Evolutionary conservation across 2,888 invertebrate species (phyloP).

Genomic region (Apoda limacodes): DNA sequence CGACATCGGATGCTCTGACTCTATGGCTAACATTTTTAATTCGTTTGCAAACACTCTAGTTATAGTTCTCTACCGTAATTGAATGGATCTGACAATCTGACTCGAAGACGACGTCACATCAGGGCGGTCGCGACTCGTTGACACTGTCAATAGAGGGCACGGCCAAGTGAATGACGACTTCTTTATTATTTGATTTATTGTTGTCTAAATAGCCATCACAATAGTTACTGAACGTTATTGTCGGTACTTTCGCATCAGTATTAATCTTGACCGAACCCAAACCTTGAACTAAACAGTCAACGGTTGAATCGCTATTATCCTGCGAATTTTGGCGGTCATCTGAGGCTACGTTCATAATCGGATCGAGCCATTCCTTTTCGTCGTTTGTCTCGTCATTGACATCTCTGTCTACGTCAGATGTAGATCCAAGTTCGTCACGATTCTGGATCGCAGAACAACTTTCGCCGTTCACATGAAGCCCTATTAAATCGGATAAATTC

Average conservation of each 20-base stretch:
- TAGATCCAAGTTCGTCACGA: conserved; percentile 36
- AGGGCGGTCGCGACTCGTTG: conserved; percentile 60
- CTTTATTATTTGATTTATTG: conserved; percentile 40
- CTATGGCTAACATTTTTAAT: conserved; percentile 54
- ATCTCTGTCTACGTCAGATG: conserved; percentile 38
- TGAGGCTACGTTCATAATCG: conserved; percentile 55
- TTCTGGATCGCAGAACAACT: conserved; percentile 34
- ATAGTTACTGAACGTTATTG: conserved; percentile 64
- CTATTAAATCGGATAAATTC: conserved; percentile 51
- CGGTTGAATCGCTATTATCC: conserved; percentile 28
- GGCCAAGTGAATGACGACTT: conserved; percentile 48
- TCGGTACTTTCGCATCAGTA: conserved; percentile 50
- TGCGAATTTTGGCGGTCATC: conserved; percentile 36
- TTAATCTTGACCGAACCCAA: conserved; percentile 45
- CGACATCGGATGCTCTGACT: conserved; percentile 49
- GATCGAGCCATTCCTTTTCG: conserved; percentile 59
- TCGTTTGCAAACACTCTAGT: too few relatives aligned
- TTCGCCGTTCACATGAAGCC: conserved; percentile 48
- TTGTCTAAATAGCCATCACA: conserved; percentile 42
- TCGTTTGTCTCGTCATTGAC: conserved; percentile 35
- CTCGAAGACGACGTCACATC: conserved; percentile 37
- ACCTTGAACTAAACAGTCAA: conserved; percentile 46
- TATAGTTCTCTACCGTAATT: conserved; percentile 1
- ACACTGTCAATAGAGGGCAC: conserved; percentile 55
- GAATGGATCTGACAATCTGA: too few relatives aligned